These are phyloP conservation scores for Podargus strigoides DNA, from an alignment of 2,797 vertebrate genomes.

Conservation along the genomic window DNA sequence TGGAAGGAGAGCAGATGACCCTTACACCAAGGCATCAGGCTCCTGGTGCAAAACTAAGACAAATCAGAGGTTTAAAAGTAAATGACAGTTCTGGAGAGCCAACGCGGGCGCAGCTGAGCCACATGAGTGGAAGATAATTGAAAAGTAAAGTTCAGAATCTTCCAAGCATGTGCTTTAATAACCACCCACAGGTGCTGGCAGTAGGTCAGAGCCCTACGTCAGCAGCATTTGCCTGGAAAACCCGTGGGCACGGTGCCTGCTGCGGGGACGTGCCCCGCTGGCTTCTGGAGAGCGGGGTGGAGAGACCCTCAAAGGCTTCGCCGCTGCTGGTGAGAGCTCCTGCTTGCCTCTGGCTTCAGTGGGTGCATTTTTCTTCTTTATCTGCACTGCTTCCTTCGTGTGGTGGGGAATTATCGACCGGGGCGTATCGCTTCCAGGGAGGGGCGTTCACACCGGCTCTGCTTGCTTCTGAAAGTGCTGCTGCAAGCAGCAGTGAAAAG, in stretches of 20 bases:
- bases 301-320: neutral
- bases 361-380: neutral
- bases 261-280: fast-evolving
- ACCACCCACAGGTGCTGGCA: neutral
- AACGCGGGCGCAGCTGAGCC: neutral
- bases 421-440: neutral
- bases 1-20: neutral
- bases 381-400: fast-evolving
- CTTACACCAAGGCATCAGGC: neutral
- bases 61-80: neutral
- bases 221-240: neutral
- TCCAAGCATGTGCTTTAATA: neutral
- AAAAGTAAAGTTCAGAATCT: neutral
- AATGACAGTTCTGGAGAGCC: neutral
- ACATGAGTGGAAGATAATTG: neutral
- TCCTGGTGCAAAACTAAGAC: neutral
- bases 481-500: neutral
- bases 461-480: neutral
- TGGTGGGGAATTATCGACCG: neutral
- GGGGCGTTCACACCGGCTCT: neutral
- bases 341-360: neutral
- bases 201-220: neutral
- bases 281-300: neutral
- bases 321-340: neutral
- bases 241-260: fast-evolving